These are phyloP conservation scores for Itoplectis maculator DNA, from an alignment of 2,888 invertebrate genomes.

Conservation along the genomic window DNA sequence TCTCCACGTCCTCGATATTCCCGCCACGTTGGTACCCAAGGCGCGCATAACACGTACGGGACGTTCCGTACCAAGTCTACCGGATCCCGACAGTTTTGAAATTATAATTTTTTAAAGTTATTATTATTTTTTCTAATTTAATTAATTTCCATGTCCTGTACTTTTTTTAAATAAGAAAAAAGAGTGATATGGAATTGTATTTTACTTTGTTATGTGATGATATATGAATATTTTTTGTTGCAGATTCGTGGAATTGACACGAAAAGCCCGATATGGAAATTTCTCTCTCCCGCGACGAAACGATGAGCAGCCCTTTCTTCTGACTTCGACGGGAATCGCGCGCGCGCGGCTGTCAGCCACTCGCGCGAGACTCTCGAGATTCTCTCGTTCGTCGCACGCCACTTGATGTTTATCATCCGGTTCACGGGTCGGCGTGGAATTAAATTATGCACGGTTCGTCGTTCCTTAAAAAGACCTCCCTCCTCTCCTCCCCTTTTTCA, in stretches of 20 bases:
- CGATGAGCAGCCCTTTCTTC: slow-evolving; percentile 61
- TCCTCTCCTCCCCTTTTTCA: slow-evolving; percentile 31
- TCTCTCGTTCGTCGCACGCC: too few relatives aligned
- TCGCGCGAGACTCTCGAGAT: slow-evolving; percentile 30
- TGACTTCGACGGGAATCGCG: slow-evolving; percentile 72
- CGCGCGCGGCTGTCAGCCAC: slow-evolving; percentile 29
- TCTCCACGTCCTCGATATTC: slow-evolving; percentile 56
- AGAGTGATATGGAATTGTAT: too few relatives aligned
- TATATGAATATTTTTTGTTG: too few relatives aligned
- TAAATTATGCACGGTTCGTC: slow-evolving; percentile 79
- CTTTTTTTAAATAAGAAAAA: too few relatives aligned
- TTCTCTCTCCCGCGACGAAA: slow-evolving; percentile 42
- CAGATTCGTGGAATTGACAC: not conserved
- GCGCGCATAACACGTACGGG: slow-evolving; percentile 30
- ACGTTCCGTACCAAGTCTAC: slow-evolving; percentile 13
- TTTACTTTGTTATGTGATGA: too few relatives aligned
- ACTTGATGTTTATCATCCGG: slow-evolving; percentile 81
- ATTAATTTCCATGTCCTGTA: too few relatives aligned
- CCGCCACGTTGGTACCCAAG: slow-evolving; percentile 50
- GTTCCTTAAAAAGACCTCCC: slow-evolving; percentile 74
- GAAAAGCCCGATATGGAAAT: slow-evolving; percentile 22
- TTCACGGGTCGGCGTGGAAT: slow-evolving; percentile 74
- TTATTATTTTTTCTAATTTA: too few relatives aligned
- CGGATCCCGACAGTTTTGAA: not conserved
- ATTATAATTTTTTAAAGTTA: not conserved